Evolutionary conservation across 2,888 invertebrate species (phyloP), one percentile per base, ranked within the genome.

Genomic region (Physocephala rufipes): DNA sequence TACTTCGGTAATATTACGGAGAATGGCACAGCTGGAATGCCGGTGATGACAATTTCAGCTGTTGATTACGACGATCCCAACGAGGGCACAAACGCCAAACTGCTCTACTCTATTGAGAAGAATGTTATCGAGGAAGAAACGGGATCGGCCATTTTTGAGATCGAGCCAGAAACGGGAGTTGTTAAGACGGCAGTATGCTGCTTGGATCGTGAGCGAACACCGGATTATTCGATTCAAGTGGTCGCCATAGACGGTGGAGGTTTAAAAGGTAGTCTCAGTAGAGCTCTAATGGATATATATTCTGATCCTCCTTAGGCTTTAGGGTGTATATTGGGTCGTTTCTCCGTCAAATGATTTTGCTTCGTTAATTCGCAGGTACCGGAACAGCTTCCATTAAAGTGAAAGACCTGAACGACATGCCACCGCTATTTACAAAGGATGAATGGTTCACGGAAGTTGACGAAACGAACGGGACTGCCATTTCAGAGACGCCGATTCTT

Each of bases 11-110:
- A 96, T 86, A 96, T 97, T 55, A 95, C 95, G 15, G 97, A 98
- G 87, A 97, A 97, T 85, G 97, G 97, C 78, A 95, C 95, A n/a
- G 94, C 95, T 81, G 96, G 96, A 77, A 95, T 96, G 93, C 93
- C 95, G 71, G 97, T 98, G 74, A 97, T 97, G 97, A 97, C 97
- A 67, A 97, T 97, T 94, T 95, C 96, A 59, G 97, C 97, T 30
- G 93, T 95, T 64, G 98, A 99, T 87, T 96, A 96, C 84, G 98
- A 99, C 85, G 96, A 96, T 85, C 96, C 96, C 28, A 93, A 92
- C 74, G 97, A 97, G 89, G 95, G 97, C 77, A 93, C 95, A 76
- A 97, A 99, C 86, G 97, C 98, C 12, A 93, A 94, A 80, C 88
- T 99, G 74, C 92, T 95, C 78, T 99, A 99, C 87, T 95, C 96